Base-by-base conservation (phyloP, 2,888 invertebrate species). In the Chrysolina americana region DNA sequence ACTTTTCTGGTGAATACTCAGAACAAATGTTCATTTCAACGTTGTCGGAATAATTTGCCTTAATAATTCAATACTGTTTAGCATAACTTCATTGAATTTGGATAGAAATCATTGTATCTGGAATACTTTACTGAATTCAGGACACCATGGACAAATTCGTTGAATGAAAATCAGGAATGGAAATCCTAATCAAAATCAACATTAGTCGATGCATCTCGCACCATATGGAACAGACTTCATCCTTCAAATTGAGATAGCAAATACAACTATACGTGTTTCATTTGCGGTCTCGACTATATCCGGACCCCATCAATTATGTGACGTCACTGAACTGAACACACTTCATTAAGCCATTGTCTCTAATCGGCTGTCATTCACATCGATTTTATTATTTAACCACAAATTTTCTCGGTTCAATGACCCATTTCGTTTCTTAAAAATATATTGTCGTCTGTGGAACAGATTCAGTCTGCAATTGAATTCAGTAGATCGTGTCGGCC, bases 341-440 rank as follows among this genome's bases (percentile, higher is more conserved):
- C 77, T 76, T 80, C 80, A 78, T 81, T 80, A 80, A 63, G 70
- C 73, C 70, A 81, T 79, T 81, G 80, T 78, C 76, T 75, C 76
- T 75, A 71, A 78, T 75, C 71, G 68, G 48, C 71, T 70, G 64
- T 53, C 78, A 70, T 76, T 65, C 73, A 65, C 70, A 78, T 77
- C 77, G 79, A 81, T 80, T 80, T 81, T 78, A 79, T 79, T 76
- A 78, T 68, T 41, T 70, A 47, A 69, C 70, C 71, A 68, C 76
- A 72, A 74, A 72, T 72, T 69, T 71, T 71, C 71, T 44, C 73
- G 65, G 47, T 68, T 68, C 68, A 65, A 41, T 68, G 71, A 71
- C 47, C 59, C 44, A 41, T 59, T 71, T 53, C 65, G 53, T 76
- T 65, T 69, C 75, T 69, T 69, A 69, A 72, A 69, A 23, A 59